phyloP scores from a whole-genome alignment of 2,888 invertebrate species.

The Anthrax anthrax region DNA sequence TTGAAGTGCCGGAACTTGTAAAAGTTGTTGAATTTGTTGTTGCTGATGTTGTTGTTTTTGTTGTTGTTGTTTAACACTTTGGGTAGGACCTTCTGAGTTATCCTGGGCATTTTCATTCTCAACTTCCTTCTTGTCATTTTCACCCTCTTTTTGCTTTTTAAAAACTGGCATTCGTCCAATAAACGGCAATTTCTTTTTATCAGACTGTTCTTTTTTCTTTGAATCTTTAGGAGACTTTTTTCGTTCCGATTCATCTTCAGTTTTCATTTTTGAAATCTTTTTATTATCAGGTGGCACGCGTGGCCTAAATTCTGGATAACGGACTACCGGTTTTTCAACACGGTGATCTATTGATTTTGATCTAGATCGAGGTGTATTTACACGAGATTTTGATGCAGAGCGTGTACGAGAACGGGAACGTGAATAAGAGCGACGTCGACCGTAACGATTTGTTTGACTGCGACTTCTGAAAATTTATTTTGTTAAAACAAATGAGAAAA shows the following conservation, averaged over 20 bases:
- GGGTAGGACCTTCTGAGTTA: neutral
- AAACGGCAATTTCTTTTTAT: conserved; percentile 61
- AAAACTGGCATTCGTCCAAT: conserved; percentile 76
- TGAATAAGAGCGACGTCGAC: conserved; percentile 15
- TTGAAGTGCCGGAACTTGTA: too few species aligned
- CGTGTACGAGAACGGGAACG: conserved; percentile 20
- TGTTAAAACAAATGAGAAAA: too few species aligned
- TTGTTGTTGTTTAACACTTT: neutral
- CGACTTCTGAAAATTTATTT: conserved; percentile 7
- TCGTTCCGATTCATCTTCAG: conserved; percentile 21
- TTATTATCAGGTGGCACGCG: conserved; percentile 19
- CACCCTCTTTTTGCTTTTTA: conserved; percentile 37
- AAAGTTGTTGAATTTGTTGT: neutral
- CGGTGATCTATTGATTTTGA: conserved; percentile 16
- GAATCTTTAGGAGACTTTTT: conserved; percentile 23
- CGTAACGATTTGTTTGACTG: conserved; percentile 6
- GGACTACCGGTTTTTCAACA: conserved; percentile 29
- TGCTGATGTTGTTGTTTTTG: neutral
- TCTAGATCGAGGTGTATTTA: conserved; percentile 5
- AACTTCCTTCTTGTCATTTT: conserved; percentile 11
- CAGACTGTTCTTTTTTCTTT: conserved; percentile 14
- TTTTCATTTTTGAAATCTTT: conserved; percentile 3
- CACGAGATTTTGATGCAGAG: conserved; percentile 15
- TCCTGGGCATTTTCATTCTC: conserved; percentile 13
- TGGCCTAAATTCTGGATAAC: conserved; percentile 31